phyloP scores from a whole-genome alignment of 2,797 vertebrate genomes.

The Echiichthys vipera region DNA sequence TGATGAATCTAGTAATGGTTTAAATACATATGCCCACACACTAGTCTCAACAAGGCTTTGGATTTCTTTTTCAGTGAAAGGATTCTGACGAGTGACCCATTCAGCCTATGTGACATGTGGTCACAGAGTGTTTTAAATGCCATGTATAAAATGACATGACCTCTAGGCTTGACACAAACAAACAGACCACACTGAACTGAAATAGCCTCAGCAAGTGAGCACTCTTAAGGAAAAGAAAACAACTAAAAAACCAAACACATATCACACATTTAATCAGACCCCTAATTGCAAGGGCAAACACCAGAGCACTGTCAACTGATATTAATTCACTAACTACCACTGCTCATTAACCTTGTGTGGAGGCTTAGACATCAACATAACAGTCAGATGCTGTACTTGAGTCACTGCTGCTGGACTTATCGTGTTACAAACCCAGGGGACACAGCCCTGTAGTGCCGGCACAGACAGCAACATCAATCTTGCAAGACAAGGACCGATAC shows the following conservation, averaged over 20 bases:
- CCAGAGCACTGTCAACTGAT: conserved; percentile 60
- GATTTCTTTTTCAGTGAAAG: conserved; percentile 4
- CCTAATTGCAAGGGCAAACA: conserved; percentile 46
- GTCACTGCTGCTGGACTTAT: conserved; percentile 64
- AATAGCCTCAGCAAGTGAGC: conserved; percentile 6
- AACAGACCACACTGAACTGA: conserved; percentile 34
- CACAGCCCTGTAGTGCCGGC: conserved; percentile 9
- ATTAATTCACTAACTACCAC: conserved; percentile 61
- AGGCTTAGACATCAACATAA: conserved; percentile 51
- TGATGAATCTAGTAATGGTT: neutral
- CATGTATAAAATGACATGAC: conserved; percentile 10
- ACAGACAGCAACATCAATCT: conserved; percentile 62
- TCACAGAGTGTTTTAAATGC: conserved; percentile 24
- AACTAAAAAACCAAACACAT: neutral
- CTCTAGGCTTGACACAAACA: conserved; percentile 1
- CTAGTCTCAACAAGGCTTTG: neutral
- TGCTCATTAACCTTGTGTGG: conserved; percentile 69
- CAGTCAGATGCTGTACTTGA: conserved; percentile 50
- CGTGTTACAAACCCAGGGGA: conserved; percentile 56
- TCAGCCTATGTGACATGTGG: conserved; percentile 12
- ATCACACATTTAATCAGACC: conserved; percentile 35
- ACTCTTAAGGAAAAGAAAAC: neutral
- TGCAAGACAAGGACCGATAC: conserved; percentile 57
- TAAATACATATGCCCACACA: neutral
- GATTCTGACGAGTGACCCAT: conserved; percentile 17